phyloP scores from a whole-genome alignment of 1,140 invertebrate genomes.

The Eriosoma lanigerum region DNA sequence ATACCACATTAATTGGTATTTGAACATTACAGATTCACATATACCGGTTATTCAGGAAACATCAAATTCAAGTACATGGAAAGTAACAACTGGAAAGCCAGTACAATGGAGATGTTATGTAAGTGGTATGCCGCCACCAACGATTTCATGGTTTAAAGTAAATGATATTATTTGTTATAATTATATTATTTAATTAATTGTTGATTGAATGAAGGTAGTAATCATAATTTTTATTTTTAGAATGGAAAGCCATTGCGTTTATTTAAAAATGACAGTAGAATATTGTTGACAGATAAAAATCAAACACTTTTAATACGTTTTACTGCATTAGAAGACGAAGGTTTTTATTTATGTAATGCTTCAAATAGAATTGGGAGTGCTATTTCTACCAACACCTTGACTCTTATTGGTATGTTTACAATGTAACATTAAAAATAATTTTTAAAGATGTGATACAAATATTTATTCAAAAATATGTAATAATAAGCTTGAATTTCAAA shows the following conservation, averaged over 20 bases:
- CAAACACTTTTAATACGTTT: slow-evolving; percentile 59
- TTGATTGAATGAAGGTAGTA: no score
- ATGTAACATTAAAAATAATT: background rate
- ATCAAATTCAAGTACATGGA: slow-evolving; percentile 26
- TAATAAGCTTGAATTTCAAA: no score
- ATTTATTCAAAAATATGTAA: no score
- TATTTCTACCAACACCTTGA: slow-evolving; percentile 52
- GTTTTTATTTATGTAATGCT: slow-evolving; percentile 58
- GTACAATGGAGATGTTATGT: slow-evolving; percentile 58
- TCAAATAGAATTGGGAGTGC: slow-evolving; percentile 58
- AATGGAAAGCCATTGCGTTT: slow-evolving; percentile 55
- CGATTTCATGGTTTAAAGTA: slow-evolving; percentile 61
- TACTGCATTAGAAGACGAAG: slow-evolving; percentile 58
- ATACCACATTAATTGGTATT: background rate
- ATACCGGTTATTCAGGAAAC: background rate
- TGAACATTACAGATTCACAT: background rate
- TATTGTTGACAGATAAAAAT: slow-evolving; percentile 55
- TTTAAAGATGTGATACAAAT: no score
- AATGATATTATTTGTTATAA: slow-evolving; percentile 35
- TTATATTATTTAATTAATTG: background rate
- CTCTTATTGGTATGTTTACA: slow-evolving; percentile 48
- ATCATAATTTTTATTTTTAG: slow-evolving; percentile 37
- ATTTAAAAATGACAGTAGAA: slow-evolving; percentile 56
- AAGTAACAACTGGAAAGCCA: slow-evolving; percentile 56
- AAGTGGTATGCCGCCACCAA: slow-evolving; percentile 59